These are phyloP conservation scores for Platichthys stellatus DNA, from an alignment of 2,113 vertebrate species.

Conservation along the genomic window DNA sequence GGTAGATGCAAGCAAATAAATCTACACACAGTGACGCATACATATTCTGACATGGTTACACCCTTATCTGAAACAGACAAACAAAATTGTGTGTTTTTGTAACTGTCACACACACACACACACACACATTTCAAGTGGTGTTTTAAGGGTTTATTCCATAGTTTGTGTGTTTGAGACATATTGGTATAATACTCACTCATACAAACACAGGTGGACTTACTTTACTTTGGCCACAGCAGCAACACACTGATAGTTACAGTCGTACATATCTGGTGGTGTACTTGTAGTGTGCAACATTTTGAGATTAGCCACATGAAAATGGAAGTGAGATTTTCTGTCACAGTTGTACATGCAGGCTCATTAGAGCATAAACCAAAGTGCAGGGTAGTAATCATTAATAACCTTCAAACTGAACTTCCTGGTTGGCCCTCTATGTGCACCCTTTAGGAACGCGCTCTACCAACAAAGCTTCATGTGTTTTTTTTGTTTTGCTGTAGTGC, in stretches of 20 bases:
- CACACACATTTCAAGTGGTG: too few relatives aligned
- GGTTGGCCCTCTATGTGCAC: not conserved
- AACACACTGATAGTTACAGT: not conserved
- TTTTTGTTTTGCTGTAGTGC: not conserved
- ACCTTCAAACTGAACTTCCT: constrained; percentile 16
- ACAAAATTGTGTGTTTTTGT: constrained; percentile 8
- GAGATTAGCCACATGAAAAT: not conserved
- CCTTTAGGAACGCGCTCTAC: not conserved
- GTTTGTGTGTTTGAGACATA: constrained; percentile 5
- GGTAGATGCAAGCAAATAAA: constrained; percentile 23
- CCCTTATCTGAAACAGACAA: constrained; percentile 45
- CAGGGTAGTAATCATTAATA: constrained; percentile 25
- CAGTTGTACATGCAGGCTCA: not conserved
- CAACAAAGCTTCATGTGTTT: not conserved
- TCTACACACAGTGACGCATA: not conserved
- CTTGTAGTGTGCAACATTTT: not conserved
- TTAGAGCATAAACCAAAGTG: constrained; percentile 18
- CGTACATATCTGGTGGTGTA: not conserved
- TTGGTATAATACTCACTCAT: not conserved
- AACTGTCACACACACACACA: not conserved
- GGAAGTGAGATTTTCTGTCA: not conserved
- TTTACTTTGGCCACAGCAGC: not conserved
- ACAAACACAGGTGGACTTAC: not conserved
- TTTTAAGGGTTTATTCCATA: too few relatives aligned
- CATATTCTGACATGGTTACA: constrained; percentile 25